Percentiles rank a stretch among this genome's conserved stretches.
phyloP scores from a whole-genome alignment of 2,797 vertebrate genomes.

The Anniella stebbinsi region DNA sequence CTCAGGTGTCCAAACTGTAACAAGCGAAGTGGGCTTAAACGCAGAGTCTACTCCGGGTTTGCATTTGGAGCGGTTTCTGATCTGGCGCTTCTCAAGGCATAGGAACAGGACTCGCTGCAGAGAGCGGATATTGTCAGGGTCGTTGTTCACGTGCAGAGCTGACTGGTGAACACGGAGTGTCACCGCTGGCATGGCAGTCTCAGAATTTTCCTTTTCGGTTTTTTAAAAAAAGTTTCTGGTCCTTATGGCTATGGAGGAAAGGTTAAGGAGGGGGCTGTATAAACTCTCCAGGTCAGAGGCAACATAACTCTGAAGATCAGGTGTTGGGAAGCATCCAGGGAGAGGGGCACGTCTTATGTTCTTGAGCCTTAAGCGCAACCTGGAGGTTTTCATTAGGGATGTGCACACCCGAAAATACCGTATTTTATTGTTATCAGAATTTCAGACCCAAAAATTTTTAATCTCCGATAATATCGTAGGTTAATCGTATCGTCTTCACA shows the following conservation, averaged over 20 bases:
- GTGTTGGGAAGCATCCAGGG: background rate
- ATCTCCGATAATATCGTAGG: too few relatives aligned
- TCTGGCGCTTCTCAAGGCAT: fast-evolving
- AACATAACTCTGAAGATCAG: too few relatives aligned
- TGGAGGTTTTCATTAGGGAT: too few relatives aligned
- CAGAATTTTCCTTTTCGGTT: background rate
- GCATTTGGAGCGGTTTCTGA: background rate
- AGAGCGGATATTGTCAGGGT: too few relatives aligned
- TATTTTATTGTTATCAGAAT: too few relatives aligned
- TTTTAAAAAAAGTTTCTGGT: background rate
- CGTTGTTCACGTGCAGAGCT: too few relatives aligned
- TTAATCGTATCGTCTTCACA: too few relatives aligned
- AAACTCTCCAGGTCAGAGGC: too few relatives aligned
- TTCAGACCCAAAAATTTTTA: too few relatives aligned
- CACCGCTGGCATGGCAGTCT: background rate
- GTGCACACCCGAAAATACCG: too few relatives aligned
- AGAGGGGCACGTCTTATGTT: background rate
- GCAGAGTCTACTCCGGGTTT: background rate
- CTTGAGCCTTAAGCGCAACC: background rate
- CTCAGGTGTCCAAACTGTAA: background rate
- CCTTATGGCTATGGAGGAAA: background rate
- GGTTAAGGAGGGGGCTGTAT: background rate
- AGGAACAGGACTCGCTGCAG: background rate
- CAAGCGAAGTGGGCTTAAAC: background rate
- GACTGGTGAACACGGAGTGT: background rate